Evolutionary conservation across 2,888 invertebrate species (phyloP).

Genomic region (Trachelus iudaicus): DNA sequence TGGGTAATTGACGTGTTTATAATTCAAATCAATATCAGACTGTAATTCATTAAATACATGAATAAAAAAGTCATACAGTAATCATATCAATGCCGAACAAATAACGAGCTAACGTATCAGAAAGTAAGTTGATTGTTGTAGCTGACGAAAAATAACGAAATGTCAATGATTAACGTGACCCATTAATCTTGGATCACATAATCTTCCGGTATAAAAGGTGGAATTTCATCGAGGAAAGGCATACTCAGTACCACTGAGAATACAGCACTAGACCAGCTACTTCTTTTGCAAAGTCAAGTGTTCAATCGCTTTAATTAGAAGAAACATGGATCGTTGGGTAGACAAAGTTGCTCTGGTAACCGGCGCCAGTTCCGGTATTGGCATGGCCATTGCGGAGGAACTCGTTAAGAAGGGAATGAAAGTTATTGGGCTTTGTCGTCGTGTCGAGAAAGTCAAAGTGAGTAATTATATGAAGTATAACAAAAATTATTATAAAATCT

Average conservation of each 20-base stretch:
- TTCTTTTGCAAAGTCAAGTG: neutral
- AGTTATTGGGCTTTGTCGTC: constrained; percentile 63
- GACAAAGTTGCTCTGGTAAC: constrained; percentile 10
- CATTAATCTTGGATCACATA: neutral
- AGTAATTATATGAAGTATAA: neutral
- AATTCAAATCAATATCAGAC: neutral
- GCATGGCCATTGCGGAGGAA: neutral
- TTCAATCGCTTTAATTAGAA: neutral
- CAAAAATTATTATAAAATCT: neutral
- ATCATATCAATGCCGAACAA: neutral
- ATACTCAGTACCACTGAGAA: neutral
- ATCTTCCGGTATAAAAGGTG: neutral
- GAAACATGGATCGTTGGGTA: constrained; percentile 11
- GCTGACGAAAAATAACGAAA: neutral
- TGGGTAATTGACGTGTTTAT: neutral
- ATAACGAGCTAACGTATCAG: neutral
- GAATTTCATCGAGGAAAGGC: neutral
- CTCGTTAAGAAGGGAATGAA: constrained; percentile 41
- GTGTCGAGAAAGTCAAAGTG: constrained; percentile 57
- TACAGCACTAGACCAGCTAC: neutral
- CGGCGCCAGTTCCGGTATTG: constrained; percentile 11
- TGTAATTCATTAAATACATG: neutral
- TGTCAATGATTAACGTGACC: neutral
- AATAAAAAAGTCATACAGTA: neutral
- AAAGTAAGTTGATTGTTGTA: neutral